Conservation (phyloP, 2,797 vertebrate species). For the Glossophaga mutica region DNA sequence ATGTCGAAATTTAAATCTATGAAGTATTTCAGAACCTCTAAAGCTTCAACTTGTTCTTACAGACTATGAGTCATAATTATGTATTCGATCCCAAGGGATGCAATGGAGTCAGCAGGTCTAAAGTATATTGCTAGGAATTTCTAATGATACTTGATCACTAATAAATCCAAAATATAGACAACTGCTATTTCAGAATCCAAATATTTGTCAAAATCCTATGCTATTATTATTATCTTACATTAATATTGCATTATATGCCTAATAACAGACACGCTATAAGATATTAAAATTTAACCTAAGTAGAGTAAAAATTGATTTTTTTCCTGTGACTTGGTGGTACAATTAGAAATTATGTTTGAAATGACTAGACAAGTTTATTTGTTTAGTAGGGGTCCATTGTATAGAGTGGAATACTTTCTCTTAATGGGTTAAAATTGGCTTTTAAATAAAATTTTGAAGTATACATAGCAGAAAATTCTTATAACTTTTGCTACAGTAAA, state of each 20-base stretch:
- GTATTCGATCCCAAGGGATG: background rate
- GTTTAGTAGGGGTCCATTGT: background rate
- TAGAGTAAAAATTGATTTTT: background rate
- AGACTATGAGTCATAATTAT: background rate
- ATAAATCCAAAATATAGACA: background rate
- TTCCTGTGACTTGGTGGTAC: background rate
- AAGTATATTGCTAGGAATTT: background rate
- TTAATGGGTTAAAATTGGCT: background rate
- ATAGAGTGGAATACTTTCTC: background rate
- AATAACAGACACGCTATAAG: background rate
- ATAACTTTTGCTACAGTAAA: background rate
- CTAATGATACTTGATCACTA: background rate
- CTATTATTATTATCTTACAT: background rate
- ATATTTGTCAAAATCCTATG: background rate
- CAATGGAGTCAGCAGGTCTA: background rate
- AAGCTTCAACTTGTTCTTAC: background rate
- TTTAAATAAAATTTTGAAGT: background rate
- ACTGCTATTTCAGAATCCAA: background rate
- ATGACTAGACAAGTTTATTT: background rate
- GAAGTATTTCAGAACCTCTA: background rate
- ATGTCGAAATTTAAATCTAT: background rate
- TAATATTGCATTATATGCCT: background rate
- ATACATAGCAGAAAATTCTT: background rate
- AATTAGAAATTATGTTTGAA: background rate
- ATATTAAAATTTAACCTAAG: background rate